Evolutionary conservation across 2,113 vertebrate species (phyloP), one percentile per base, ranked within the genome.

Genomic region (Bucco capensis): DNA sequence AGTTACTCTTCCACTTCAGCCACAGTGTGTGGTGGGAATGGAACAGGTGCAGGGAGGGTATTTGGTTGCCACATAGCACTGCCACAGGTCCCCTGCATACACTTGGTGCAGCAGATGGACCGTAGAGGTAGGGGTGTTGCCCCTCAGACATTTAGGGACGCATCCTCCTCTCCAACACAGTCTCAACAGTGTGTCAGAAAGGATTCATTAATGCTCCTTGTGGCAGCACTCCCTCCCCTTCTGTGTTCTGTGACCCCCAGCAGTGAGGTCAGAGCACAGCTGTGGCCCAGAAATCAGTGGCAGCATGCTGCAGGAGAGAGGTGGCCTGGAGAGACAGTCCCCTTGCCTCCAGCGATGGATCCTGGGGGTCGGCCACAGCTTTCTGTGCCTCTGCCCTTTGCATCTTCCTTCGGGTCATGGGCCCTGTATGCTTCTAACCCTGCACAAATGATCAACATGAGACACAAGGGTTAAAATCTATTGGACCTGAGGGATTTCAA

Each of bases 331-430:
- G 46, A n/a, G 11, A 44, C 0, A 0, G 18, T 61, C 8, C 62
- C 33, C 42, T 33, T 0, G 0, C 70, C 24, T 27, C 31, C 51
- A 31, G 35, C 1, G 0, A 10, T 6, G 37, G 58, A 30, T 47
- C 51, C 49, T 4, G 1, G 0, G 5, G 22, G 5, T 42, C 67
- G 19, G 38, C 23, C 5, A 9, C 0, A 0, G 70, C 60, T 83
- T 33, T 69, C 38, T n/a, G 37, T 9, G 27, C 66, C 8, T 19
- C 42, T 62, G 61, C 42, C 25, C 65, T 40, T 61, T 0, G 0
- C 8, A 53, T 25, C 53, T 25, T 54, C 64, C 11, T 47, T 30
- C 0, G 1, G 35, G 19, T 17, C 42, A 18, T 2, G 2, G n/a
- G 35, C 37, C 9, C 24, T 50, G 38, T 8, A 5, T 3, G 2